Evolutionary conservation across 2,797 vertebrate genomes (phyloP), one percentile per base, ranked within the genome.

Genomic region (Enteromius unitaeniatus): DNA sequence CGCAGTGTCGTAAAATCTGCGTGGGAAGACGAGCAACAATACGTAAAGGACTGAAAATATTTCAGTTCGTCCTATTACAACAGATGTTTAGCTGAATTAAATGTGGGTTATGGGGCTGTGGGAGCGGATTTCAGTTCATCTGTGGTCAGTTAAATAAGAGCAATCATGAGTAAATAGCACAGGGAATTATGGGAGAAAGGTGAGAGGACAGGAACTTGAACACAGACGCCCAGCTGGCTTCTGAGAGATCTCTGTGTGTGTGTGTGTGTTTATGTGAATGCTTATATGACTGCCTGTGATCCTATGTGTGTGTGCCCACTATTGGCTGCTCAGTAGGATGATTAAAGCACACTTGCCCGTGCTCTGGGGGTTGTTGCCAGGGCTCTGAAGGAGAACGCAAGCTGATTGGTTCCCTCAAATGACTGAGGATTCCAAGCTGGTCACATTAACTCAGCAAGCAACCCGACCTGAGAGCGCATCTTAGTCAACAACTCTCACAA

Each of bases 291-390:
- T 74, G 42, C 34, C 37, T 75, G 45, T 77, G 80, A 42, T 82
- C 77, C 75, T 85, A 75, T 40, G 84, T 80, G 74, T 86, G 87
- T 85, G 84, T 26, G 34, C 53, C n/a, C 49, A 86, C 74, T 77
- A 70, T 81, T 85, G 80, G 84, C 76, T 82, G 85, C 82, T 89
- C 34, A 72, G 81, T 79, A 78, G 82, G 85, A 74, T 80, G 88
- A 86, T 85, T 86, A 85, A 86, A 85, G 79, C 83, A 51, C 70
- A 64, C 26, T 70, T 70, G 64, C 49, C 65, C 17, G 49, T 53
- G 92, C 90, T 78, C 84, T 88, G 83, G 90, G 91, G 92, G 94
- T 92, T 95, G 94, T 95, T 95, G 94, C 94, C 94, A 95, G 91
- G 95, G 94, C 93, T 95, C 93, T 87, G 88, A 92, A 87, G 86